Evolutionary conservation across 2,888 invertebrate genomes (phyloP), one percentile per base, ranked within the genome.

Genomic region (Dryococelus australis): DNA sequence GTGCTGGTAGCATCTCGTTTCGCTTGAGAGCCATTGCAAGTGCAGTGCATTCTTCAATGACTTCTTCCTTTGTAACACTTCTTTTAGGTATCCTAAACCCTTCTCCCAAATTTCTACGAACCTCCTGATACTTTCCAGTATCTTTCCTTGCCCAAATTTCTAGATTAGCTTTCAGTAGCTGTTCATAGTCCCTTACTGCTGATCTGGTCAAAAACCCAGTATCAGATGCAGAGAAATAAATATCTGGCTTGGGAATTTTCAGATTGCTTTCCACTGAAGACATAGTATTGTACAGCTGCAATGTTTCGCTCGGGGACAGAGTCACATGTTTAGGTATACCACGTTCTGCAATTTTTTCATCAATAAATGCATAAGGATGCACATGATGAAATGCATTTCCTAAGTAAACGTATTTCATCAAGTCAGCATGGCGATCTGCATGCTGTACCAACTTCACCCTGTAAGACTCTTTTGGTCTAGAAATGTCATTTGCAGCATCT

Each of bases 381-480:
- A 89, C 88, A 87, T 90, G 89, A 51, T 88, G 86, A 16, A 90
- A 79, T 28, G 87, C 84, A 79, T 86, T 85, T 26, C 84, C 86
- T 20, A 87, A 87, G 87, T 89, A 90, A 43, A 89, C 88, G 53
- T 88, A 89, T 84, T 90, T 90, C 8, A 87, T 88, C 81, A 90
- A 89, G 89, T 90, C 90, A 28, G 90, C 88, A 88, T 90, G 90
- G 35, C 90, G 88, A 86, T 90, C 89, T 1, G 85, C 80, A 81
- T 90, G 88, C 24, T 89, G 86, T 35, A 90, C 89, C 83, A 90
- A 84, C 35, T 88, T 84, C 20, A 90, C 90, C 78, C 88, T 86
- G 78, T 90, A 90, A 4, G 89, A 88, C 20, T 83, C 53, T 28
- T 65, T 26, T 83, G n/a, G 43, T 10, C 89, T 89, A 79, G 51